Base-by-base conservation (phyloP, 2,797 vertebrate genomes). In the Micrastur ruficollis region DNA sequence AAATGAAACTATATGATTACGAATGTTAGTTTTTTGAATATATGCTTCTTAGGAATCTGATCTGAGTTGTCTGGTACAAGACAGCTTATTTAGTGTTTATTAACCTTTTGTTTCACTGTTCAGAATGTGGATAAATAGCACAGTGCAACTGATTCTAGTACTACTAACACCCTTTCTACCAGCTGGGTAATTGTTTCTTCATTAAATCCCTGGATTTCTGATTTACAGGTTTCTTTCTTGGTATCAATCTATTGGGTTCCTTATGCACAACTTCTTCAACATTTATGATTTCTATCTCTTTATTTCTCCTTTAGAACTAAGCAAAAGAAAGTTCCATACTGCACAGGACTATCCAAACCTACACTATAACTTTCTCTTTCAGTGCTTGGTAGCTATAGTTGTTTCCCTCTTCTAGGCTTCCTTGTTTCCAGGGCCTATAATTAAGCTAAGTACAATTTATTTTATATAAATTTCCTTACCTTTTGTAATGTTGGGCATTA, bases 401-500 rank as follows among this genome's bases (percentile, higher is more conserved):
- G 19, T 42, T 79, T 40, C 20, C 21, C 9, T 71, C 12, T 66
- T 36, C 13, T 12, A 61, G 14, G 31, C 49, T 82, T 82, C 36
- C 12, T 73, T 0, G 0, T 68, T 40, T 63, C 11, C 20, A 31
- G 31, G 31, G 7, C 12, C 15, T 68, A 8, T n/a, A 63, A 59
- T 68, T 70, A 63, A 63, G 5, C 13, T 80, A 18, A 62, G 16
- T n/a, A n/a, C 6, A 26, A 65, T 74, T 70, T 83, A n/a, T 53
- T 68, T 68, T 49, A 58, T 19, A 62, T 38, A 46, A 50, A 44
- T 3, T 68, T 84, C 18, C 36, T 68, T 50, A 56, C 15, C 4
- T 42, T 42, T 42, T 42, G 15, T 42, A 17, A 42, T 40, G 8
- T 46, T 40, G 14, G 25, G 4, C 12, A 31, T 34, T 68, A 79